Evolutionary conservation across 2,888 invertebrate species (phyloP).

Genomic region (Lamellibrachia satsuma): DNA sequence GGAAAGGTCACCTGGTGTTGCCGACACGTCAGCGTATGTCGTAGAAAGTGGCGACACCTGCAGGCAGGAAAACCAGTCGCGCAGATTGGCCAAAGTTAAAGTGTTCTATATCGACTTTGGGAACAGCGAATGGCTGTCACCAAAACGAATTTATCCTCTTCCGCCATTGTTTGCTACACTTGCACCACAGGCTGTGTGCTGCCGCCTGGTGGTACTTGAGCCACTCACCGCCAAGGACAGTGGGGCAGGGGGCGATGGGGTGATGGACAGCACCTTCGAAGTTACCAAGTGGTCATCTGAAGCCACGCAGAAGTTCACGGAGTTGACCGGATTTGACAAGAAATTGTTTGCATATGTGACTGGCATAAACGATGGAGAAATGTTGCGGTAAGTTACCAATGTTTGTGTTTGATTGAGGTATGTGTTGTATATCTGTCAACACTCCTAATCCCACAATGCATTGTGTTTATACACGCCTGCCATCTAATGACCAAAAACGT

Average conservation of each 20-base stretch:
- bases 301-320: slow-evolving; percentile 21
- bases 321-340: slow-evolving; percentile 30
- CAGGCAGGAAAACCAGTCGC: slow-evolving; percentile 13
- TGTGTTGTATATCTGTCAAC: too few species aligned
- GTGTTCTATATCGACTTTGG: slow-evolving; percentile 90
- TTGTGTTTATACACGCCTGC: too few species aligned
- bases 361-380: neutral
- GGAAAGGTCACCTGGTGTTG: neutral
- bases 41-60: neutral
- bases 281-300: neutral
- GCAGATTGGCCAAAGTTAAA: slow-evolving; percentile 38
- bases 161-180: slow-evolving; percentile 79
- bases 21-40: neutral
- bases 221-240: neutral
- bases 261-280: neutral
- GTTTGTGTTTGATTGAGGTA: too few species aligned
- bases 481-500: too few species aligned
- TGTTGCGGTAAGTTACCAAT: neutral
- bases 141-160: slow-evolving; percentile 75
- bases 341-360: slow-evolving; percentile 18
- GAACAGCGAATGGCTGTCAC: slow-evolving; percentile 77
- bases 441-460: too few species aligned
- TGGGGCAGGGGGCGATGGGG: neutral
- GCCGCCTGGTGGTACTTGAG: neutral
- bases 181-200: slow-evolving; percentile 58